phyloP scores from a whole-genome alignment of 2,888 invertebrate species.

The Eupithecia tripunctaria region DNA sequence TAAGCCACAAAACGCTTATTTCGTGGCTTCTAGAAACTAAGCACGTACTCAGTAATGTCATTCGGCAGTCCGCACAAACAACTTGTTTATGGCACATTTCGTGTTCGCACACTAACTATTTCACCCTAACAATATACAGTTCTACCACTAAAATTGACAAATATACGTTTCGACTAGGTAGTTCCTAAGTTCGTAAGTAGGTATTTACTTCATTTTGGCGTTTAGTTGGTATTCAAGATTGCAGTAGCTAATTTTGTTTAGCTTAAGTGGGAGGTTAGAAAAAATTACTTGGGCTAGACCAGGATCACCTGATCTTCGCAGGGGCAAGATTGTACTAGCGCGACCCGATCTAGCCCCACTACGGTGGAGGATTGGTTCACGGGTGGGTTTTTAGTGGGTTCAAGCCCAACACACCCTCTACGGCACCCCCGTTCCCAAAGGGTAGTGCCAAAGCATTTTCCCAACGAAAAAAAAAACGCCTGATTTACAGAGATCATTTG shows the following conservation, averaged over 20 bases:
- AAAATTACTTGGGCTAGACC: too few species aligned
- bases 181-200: background rate
- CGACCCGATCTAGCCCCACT: too few species aligned
- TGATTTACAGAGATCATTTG: too few species aligned
- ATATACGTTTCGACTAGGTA: background rate
- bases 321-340: too few species aligned
- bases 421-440: too few species aligned
- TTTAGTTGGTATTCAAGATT: background rate
- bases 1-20: slow-evolving; percentile 30
- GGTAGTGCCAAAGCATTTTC: too few species aligned
- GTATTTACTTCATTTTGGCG: background rate
- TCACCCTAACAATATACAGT: slow-evolving; percentile 23
- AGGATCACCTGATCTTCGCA: too few species aligned
- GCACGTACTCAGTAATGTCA: slow-evolving; percentile 79
- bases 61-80: slow-evolving; percentile 72
- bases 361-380: too few species aligned
- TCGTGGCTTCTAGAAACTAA: slow-evolving; percentile 54
- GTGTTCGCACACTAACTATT: slow-evolving; percentile 54
- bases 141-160: background rate
- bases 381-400: too few species aligned
- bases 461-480: too few species aligned
- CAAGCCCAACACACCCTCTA: too few species aligned
- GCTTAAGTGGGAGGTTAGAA: background rate
- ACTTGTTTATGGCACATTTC: slow-evolving; percentile 74
- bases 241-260: background rate